Evolutionary conservation across 2,888 invertebrate species (phyloP).

Genomic region (Amphimallon solstitiale): DNA sequence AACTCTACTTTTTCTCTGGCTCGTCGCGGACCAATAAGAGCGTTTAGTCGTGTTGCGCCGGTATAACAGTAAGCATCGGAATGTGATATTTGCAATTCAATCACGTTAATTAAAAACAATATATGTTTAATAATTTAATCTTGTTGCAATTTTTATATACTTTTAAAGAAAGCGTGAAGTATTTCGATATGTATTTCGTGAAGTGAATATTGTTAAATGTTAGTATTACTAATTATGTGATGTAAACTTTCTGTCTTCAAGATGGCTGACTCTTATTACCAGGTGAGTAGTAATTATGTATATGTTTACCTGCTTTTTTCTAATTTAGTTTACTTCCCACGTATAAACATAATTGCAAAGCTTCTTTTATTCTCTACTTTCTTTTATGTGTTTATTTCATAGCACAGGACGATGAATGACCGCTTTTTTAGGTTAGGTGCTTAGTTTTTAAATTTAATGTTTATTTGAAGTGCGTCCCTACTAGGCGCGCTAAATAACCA

Average conservation of each 20-base stretch:
- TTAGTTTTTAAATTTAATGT: constrained; percentile 19
- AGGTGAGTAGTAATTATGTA: constrained; percentile 64
- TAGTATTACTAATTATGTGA: constrained; percentile 47
- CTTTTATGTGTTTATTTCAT: neutral
- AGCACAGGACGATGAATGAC: neutral
- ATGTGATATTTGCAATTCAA: constrained; percentile 35
- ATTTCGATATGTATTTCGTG: constrained; percentile 18
- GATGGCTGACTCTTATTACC: constrained; percentile 75
- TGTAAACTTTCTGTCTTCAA: constrained; percentile 61
- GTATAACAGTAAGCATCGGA: constrained; percentile 50
- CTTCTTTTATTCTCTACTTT: neutral
- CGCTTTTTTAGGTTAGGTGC: constrained; percentile 28
- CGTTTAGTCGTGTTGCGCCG: constrained; percentile 50
- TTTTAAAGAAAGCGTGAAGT: neutral
- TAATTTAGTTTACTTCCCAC: neutral
- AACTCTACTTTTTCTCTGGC: constrained; percentile 29
- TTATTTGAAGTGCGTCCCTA: constrained; percentile 11
- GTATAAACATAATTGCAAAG: neutral
- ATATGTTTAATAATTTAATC: neutral
- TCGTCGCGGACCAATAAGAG: constrained; percentile 32
- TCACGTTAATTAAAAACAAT: constrained; percentile 8
- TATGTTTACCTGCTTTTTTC: constrained; percentile 37
- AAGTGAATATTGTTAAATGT: constrained; percentile 20
- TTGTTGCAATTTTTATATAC: constrained; percentile 23
- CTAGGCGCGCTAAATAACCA: constrained; percentile 15